phyloP scores from a whole-genome alignment of 2,113 vertebrate genomes.

The Procavia capensis region DNA sequence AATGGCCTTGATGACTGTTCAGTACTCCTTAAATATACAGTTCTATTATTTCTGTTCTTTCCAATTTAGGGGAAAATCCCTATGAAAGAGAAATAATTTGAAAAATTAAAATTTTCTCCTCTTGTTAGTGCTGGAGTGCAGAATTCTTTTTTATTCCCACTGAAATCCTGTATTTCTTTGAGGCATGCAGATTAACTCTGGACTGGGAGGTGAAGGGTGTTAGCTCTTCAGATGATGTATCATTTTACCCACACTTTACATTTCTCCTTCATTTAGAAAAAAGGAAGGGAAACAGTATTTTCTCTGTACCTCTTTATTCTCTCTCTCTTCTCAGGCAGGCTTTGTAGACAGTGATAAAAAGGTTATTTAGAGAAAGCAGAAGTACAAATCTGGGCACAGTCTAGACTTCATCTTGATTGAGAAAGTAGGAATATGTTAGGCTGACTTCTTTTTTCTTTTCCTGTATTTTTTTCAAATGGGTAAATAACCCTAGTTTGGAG shows the following conservation, averaged over 20 bases:
- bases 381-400: background rate
- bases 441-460: background rate
- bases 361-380: background rate
- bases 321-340: background rate
- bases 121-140: background rate
- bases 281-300: background rate
- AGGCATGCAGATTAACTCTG: conserved; percentile 12
- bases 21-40: background rate
- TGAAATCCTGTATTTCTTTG: background rate
- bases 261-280: conserved; percentile 15
- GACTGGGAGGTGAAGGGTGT: background rate
- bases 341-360: background rate
- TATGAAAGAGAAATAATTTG: background rate
- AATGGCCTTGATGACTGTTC: background rate
- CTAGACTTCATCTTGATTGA: background rate
- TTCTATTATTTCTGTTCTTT: background rate
- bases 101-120: background rate
- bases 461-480: background rate
- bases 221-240: background rate
- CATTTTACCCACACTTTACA: background rate
- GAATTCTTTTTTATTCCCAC: conserved; percentile 21
- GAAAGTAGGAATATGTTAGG: background rate
- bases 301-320: background rate
- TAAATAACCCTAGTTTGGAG: background rate
- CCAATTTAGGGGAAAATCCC: background rate